Evolutionary conservation across 92 coral and sea anemone species (phyloP).

Genomic region (Zoanthus gigantus): DNA sequence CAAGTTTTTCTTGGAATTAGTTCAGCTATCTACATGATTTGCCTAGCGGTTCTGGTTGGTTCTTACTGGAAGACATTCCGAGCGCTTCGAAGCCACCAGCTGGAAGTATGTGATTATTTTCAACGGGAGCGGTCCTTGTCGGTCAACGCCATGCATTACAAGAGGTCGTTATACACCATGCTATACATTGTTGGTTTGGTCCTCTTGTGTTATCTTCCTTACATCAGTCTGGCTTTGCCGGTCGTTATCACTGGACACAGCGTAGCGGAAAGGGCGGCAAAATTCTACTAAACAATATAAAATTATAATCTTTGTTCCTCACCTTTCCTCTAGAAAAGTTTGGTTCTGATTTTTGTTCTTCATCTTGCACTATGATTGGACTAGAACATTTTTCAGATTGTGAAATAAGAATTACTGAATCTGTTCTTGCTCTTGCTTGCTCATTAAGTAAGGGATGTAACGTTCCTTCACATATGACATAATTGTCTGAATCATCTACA

Average conservation of each 20-base stretch:
- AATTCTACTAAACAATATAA: too few species aligned
- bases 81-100: slow-evolving; percentile 41
- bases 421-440: too few species aligned
- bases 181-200: slow-evolving; percentile 56
- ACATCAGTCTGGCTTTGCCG: slow-evolving; percentile 42
- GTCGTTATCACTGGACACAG: slow-evolving; percentile 60
- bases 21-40: slow-evolving; percentile 28
- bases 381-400: too few species aligned
- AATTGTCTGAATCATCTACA: too few species aligned
- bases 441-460: too few species aligned
- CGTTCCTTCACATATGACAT: too few species aligned
- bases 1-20: slow-evolving; percentile 56
- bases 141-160: slow-evolving; percentile 48
- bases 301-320: too few species aligned
- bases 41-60: slow-evolving; percentile 41
- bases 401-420: too few species aligned
- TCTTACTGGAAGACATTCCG: slow-evolving; percentile 57
- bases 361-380: too few species aligned
- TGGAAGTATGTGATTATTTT: slow-evolving; percentile 37
- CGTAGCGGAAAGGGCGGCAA: slow-evolving; percentile 49
- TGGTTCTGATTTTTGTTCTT: too few species aligned
- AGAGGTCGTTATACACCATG: slow-evolving; percentile 61
- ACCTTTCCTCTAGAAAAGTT: too few species aligned
- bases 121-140: slow-evolving; percentile 34
- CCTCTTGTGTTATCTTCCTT: slow-evolving; percentile 61